Evolutionary conservation across 2,113 vertebrate genomes (phyloP).

Genomic region (Holacanthus passer): DNA sequence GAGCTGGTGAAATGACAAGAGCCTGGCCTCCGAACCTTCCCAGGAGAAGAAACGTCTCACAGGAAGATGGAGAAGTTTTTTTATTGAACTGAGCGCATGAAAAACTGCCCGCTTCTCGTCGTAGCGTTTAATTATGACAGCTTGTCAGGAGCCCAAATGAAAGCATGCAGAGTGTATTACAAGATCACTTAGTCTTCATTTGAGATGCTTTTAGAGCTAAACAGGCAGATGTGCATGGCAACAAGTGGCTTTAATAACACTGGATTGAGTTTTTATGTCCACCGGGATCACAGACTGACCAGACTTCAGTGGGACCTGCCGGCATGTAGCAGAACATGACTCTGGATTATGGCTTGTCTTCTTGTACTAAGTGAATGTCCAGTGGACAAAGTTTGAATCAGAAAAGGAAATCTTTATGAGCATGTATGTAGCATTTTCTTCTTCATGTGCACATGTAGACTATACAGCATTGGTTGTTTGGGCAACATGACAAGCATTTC

Average conservation of each 20-base stretch:
- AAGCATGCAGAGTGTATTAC: slow-evolving; percentile 35
- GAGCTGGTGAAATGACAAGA: slow-evolving; percentile 88
- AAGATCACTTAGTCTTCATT: slow-evolving; percentile 44
- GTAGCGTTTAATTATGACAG: slow-evolving; percentile 38
- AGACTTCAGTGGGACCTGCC: not conserved
- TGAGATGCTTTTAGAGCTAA: slow-evolving; percentile 20
- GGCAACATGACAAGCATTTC: too few species aligned
- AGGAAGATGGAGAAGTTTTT: slow-evolving; percentile 72
- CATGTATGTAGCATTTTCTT: not conserved
- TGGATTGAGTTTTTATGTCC: not conserved
- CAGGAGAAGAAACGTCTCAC: slow-evolving; percentile 70
- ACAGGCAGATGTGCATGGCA: slow-evolving; percentile 25
- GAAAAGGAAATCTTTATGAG: not conserved
- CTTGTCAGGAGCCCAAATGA: slow-evolving; percentile 36
- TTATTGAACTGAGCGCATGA: slow-evolving; percentile 86
- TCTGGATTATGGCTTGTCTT: not conserved
- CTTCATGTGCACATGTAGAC: not conserved
- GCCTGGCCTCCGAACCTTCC: slow-evolving; percentile 82
- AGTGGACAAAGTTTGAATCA: not conserved
- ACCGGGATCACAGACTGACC: not conserved
- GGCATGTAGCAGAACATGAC: not conserved
- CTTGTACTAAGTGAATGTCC: not conserved
- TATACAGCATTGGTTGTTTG: not conserved
- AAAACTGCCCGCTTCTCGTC: slow-evolving; percentile 59
- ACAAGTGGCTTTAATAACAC: slow-evolving; percentile 33